Percentiles rank a stretch among this genome's conserved stretches.
phyloP scores from a whole-genome alignment of 2,797 vertebrate species.

The Chaunax sp. region DNA sequence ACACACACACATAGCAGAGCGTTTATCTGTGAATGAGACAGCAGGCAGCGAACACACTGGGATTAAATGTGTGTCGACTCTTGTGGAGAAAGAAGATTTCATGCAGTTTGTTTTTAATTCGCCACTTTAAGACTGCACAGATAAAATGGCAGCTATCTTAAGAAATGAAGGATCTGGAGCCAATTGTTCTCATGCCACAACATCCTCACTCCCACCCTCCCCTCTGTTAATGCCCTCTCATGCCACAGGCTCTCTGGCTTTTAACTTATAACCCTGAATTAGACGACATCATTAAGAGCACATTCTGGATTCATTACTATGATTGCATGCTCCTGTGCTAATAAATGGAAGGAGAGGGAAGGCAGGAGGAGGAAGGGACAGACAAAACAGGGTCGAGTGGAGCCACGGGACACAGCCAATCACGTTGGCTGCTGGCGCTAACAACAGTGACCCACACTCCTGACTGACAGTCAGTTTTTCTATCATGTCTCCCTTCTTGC shows the following conservation, averaged over 20 bases:
- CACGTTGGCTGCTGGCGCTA: slow-evolving; percentile 31
- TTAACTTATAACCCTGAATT: slow-evolving; percentile 39
- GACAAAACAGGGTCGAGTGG: slow-evolving; percentile 3
- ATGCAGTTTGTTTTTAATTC: slow-evolving; percentile 32
- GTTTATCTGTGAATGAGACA: too few relatives aligned
- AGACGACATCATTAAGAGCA: slow-evolving; percentile 49
- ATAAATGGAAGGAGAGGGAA: slow-evolving; percentile 17
- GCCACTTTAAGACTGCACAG: slow-evolving; percentile 38
- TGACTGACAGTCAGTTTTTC: slow-evolving; percentile 40
- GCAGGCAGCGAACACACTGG: slow-evolving; percentile 36
- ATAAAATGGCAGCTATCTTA: slow-evolving; percentile 42
- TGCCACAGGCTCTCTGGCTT: slow-evolving; percentile 55
- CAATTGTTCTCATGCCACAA: slow-evolving; percentile 56
- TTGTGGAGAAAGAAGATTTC: slow-evolving; percentile 38
- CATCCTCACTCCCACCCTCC: slow-evolving; percentile 32
- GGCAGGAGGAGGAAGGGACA: slow-evolving; percentile 9
- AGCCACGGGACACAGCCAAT: slow-evolving; percentile 21
- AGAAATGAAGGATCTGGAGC: slow-evolving; percentile 48
- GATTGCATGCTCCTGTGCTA: slow-evolving; percentile 25
- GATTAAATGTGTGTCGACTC: slow-evolving; percentile 54
- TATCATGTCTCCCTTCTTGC: neutral
- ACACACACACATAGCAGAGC: too few relatives aligned
- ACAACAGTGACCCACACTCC: slow-evolving; percentile 46
- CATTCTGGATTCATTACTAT: slow-evolving; percentile 46
- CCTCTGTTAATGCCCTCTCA: slow-evolving; percentile 59